Evolutionary conservation across 2,888 invertebrate genomes (phyloP).

Genomic region (Biston betularia): DNA sequence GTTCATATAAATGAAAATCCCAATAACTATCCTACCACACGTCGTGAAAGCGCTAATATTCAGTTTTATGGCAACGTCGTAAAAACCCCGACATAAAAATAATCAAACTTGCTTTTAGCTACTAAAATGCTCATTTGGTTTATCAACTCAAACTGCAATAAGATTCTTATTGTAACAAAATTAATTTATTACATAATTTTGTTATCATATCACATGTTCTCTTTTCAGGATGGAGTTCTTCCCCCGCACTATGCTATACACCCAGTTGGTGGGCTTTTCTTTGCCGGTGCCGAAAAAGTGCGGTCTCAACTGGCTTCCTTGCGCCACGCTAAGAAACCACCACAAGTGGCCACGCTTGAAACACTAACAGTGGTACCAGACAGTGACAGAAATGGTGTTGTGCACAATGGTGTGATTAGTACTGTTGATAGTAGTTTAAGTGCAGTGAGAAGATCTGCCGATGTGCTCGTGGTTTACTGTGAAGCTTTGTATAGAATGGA

Average conservation of each 20-base stretch:
- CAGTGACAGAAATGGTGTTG: constrained; percentile 39
- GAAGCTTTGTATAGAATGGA: constrained; percentile 87
- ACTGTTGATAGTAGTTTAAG: constrained; percentile 28
- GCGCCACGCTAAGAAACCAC: constrained; percentile 46
- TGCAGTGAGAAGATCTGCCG: constrained; percentile 47
- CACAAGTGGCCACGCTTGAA: constrained; percentile 46
- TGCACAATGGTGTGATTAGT: constrained; percentile 38
- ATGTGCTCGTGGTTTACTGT: constrained; percentile 87
- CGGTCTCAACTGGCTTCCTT: constrained; percentile 63
- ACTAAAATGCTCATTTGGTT: too few species aligned
- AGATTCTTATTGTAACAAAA: too few species aligned
- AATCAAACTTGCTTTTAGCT: too few species aligned
- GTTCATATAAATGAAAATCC: too few species aligned
- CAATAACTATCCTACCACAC: too few species aligned
- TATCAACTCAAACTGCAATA: too few species aligned
- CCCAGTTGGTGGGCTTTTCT: constrained; percentile 75
- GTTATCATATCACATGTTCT: neutral
- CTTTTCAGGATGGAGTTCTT: constrained; percentile 60
- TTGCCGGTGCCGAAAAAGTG: constrained; percentile 77
- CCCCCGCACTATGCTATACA: constrained; percentile 70
- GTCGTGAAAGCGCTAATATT: too few species aligned
- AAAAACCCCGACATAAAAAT: too few species aligned
- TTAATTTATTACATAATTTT: neutral
- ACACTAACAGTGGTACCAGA: constrained; percentile 55
- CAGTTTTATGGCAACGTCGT: too few species aligned